Evolutionary conservation across 2,888 invertebrate genomes (phyloP).

Genomic region (Byasa hedistus): DNA sequence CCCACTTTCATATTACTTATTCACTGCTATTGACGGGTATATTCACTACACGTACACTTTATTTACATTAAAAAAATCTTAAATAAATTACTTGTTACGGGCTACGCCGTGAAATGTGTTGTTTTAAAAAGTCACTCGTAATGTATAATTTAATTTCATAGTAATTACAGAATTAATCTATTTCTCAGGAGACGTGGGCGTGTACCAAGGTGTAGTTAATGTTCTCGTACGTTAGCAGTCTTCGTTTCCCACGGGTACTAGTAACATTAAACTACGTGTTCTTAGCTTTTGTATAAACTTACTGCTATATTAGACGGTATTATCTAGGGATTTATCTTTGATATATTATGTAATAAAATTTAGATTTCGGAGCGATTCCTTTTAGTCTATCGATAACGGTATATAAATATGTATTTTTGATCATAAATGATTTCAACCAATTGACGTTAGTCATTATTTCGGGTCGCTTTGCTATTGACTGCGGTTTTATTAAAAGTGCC

Average conservation of each 20-base stretch:
- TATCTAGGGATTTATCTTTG: slow-evolving; percentile 1
- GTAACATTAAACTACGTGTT: slow-evolving; percentile 16
- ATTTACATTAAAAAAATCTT: no score
- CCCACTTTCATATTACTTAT: background rate
- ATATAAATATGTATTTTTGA: no score
- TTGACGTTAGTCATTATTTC: no score
- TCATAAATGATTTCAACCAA: no score
- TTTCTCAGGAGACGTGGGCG: slow-evolving; percentile 4
- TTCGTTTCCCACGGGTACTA: slow-evolving; percentile 21
- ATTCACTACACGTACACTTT: background rate
- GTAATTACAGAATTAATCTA: background rate
- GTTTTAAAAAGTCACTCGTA: background rate
- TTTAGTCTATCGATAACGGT: background rate
- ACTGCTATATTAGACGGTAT: background rate
- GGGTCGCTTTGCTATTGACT: no score
- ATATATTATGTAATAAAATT: background rate
- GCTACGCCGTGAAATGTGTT: no score
- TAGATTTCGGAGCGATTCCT: background rate
- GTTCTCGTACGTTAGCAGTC: slow-evolving; percentile 20
- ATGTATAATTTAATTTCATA: background rate
- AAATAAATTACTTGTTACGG: no score
- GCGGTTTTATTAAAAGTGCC: no score
- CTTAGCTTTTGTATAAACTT: slow-evolving; percentile 12
- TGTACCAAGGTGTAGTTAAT: slow-evolving; percentile 16
- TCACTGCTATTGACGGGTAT: background rate